Conservation (phyloP, 2,113 vertebrate species). For the Saguinus midas region DNA sequence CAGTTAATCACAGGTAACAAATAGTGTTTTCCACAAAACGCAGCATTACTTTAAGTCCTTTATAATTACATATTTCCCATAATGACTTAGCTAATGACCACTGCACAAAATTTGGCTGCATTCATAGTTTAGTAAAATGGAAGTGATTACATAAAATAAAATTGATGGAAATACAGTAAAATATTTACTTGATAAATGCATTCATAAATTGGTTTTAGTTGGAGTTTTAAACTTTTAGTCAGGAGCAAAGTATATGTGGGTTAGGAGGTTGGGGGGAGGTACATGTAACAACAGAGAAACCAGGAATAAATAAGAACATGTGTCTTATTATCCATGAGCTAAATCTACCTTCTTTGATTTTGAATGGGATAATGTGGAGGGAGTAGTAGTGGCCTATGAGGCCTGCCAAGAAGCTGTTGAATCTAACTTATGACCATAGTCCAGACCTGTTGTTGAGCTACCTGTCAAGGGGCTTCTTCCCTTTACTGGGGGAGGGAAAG, state of each 20-base stretch:
- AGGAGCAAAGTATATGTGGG: too few relatives aligned
- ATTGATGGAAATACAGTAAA: not conserved
- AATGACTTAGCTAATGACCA: not conserved
- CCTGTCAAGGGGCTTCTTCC: not conserved
- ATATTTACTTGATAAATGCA: not conserved
- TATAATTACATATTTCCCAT: not conserved
- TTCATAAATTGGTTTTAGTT: not conserved
- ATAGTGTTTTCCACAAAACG: constrained; percentile 13
- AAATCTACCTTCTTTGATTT: not conserved
- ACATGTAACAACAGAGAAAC: constrained; percentile 4
- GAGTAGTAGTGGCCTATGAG: not conserved
- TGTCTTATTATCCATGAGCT: not conserved
- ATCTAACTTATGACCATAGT: not conserved
- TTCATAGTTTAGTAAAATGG: constrained; percentile 13
- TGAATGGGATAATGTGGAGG: not conserved
- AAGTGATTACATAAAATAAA: constrained; percentile 39
- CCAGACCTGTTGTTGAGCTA: not conserved
- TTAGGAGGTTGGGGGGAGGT: not conserved
- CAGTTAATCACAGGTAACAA: not conserved
- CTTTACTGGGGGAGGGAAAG: not conserved
- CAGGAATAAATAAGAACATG: not conserved
- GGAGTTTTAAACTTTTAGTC: constrained; percentile 8
- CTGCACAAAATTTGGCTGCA: not conserved
- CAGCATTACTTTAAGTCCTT: not conserved
- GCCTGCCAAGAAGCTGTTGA: not conserved